Conservation (phyloP, 2,113 vertebrate species). For the Pseudopodoces humilis region DNA sequence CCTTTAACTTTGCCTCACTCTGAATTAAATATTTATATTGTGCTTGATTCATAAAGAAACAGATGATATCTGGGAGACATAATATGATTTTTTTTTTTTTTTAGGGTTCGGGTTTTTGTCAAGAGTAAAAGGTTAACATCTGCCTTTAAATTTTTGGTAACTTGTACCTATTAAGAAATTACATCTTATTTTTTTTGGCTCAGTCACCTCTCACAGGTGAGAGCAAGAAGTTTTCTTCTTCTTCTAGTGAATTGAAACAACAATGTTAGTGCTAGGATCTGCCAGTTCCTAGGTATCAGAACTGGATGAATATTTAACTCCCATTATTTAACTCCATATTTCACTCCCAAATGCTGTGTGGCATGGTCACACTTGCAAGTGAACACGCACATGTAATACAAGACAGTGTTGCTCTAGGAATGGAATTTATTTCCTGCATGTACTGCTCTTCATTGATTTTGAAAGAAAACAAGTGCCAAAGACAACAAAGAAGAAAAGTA, state of each 20-base stretch:
- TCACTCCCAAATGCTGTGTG: not conserved
- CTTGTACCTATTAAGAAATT: not conserved
- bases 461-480: not conserved
- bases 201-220: not conserved
- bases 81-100: not conserved
- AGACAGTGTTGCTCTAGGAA: not conserved
- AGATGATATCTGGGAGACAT: not conserved
- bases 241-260: not conserved
- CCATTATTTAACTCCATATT: not conserved
- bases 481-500: not conserved
- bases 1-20: not conserved
- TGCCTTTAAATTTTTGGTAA: not conserved
- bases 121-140: not conserved
- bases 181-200: not conserved
- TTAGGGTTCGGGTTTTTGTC: accelerated
- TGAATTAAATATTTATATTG: not conserved
- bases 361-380: not conserved
- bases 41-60: not conserved
- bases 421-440: not conserved
- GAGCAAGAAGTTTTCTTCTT: not conserved
- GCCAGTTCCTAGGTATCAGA: not conserved
- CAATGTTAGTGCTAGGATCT: not conserved
- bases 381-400: accelerated
- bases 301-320: not conserved
- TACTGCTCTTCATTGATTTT: not conserved